Evolutionary conservation across 1,140 invertebrate species (phyloP), one percentile per base, ranked within the genome.

Genomic region (Hormaphis cornu): DNA sequence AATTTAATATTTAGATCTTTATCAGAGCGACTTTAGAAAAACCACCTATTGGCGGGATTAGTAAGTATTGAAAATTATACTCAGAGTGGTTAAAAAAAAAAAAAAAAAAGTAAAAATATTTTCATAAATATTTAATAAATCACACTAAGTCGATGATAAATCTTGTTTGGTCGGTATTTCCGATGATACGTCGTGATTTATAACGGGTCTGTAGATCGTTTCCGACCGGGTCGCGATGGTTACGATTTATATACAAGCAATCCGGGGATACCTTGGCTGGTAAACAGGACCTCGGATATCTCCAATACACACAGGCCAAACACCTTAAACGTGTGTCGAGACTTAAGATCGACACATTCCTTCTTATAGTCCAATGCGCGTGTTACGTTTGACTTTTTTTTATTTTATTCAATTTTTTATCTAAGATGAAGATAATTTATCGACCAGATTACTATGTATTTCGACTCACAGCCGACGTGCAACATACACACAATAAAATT

Each of bases 161-260:
- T 26, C 56, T 61, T 16, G 33, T 42, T 61, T 61, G 56, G 20
- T 61, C 10, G 56, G 26, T 61, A 61, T 61, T 42, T 61, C n/a
- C 26, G 37, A 61, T 42, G 26, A 40, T 30, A 8, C 40, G 5
- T 8, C 37, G 33, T 42, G 56, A 61, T 61, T 61, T 61, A 61
- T 61, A 61, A 61, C 22, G 37, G 33, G 24, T 10, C n/a, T 35
- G 56, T 42, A 61, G 37, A 14, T 26, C 44, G 44, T 42, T 40
- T 61, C 56, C 24, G 56, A 61, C 24, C 28, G 22, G 56, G 33
- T 61, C 22, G 14, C 24, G 20, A 61, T 26, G 56, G 33, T 42
- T 42, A 61, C 33, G 37, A n/a, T n/a, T n/a, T n/a, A n/a, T n/a
- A n/a, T n/a, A n/a, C n/a, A n/a, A 40, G 37, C 18, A 42, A 61